phyloP scores from a whole-genome alignment of 2,113 vertebrate species.

The Hyperopisus bebe region DNA sequence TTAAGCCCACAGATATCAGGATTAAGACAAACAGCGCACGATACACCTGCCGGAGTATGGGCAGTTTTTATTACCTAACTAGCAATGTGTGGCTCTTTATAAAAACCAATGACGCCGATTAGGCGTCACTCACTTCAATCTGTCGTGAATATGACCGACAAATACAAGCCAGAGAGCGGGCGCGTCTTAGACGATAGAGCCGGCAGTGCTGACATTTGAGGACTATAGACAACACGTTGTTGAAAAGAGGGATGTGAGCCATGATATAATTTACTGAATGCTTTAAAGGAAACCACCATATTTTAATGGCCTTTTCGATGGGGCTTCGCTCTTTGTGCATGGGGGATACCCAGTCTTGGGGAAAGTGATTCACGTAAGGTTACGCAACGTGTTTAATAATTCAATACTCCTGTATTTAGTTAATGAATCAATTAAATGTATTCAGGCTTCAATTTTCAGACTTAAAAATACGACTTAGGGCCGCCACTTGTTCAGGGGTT shows the following conservation, averaged over 20 bases:
- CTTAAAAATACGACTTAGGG: neutral
- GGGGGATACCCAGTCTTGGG: neutral
- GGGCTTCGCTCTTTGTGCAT: neutral
- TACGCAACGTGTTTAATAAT: slow-evolving; percentile 16
- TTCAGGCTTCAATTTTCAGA: neutral
- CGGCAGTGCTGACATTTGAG: neutral
- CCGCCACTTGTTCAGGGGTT: neutral
- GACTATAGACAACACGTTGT: neutral
- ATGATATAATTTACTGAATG: neutral
- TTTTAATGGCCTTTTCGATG: neutral
- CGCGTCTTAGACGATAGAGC: neutral
- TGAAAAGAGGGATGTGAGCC: neutral
- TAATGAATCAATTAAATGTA: neutral
- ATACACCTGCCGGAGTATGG: neutral
- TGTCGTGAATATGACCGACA: neutral
- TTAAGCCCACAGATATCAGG: neutral
- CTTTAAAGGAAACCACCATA: neutral
- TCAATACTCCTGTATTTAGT: neutral
- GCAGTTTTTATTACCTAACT: neutral
- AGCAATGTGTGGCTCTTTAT: neutral
- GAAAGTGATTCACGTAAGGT: slow-evolving; percentile 8
- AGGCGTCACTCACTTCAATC: neutral
- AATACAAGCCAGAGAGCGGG: no score
- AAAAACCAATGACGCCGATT: neutral
- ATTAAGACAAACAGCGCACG: neutral